phyloP scores from a whole-genome alignment of 2,888 invertebrate genomes.

The Xestobium rufovillosum region DNA sequence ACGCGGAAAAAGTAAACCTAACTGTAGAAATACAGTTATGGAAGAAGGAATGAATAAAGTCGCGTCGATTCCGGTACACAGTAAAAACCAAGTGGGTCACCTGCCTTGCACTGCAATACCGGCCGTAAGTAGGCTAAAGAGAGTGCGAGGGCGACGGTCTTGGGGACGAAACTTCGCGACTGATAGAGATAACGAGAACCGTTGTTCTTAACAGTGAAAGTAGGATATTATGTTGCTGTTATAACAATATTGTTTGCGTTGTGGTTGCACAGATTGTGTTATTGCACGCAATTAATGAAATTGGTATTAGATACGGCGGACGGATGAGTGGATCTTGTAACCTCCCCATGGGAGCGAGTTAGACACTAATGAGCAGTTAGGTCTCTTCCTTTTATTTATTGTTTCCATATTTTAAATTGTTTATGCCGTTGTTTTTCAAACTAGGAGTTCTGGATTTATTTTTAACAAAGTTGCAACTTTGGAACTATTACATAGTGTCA shows the following conservation, averaged over 20 bases:
- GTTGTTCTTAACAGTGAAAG: conserved; percentile 28
- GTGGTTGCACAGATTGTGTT: no score
- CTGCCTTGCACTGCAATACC: conserved; percentile 16
- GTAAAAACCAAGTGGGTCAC: conserved; percentile 28
- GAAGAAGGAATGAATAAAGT: conserved; percentile 25
- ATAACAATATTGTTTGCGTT: conserved; percentile 1
- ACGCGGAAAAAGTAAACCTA: conserved; percentile 24
- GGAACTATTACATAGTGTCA: no score
- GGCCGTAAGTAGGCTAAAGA: conserved; percentile 27
- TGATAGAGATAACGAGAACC: conserved; percentile 25
- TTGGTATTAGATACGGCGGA: no score
- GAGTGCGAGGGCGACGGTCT: conserved; percentile 21
- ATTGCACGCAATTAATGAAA: no score
- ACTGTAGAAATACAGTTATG: conserved; percentile 30
- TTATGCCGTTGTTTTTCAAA: no score
- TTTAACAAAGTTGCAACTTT: no score
- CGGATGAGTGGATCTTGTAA: no score
- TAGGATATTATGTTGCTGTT: conserved; percentile 28
- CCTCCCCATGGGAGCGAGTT: no score
- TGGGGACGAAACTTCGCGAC: conserved; percentile 10
- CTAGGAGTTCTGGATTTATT: no score
- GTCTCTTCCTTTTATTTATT: no score
- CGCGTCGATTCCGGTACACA: conserved; percentile 24
- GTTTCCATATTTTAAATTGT: no score
- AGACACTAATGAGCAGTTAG: no score